These are phyloP conservation scores for Philonicus albiceps DNA, from an alignment of 2,888 invertebrate species.

Conservation along the genomic window DNA sequence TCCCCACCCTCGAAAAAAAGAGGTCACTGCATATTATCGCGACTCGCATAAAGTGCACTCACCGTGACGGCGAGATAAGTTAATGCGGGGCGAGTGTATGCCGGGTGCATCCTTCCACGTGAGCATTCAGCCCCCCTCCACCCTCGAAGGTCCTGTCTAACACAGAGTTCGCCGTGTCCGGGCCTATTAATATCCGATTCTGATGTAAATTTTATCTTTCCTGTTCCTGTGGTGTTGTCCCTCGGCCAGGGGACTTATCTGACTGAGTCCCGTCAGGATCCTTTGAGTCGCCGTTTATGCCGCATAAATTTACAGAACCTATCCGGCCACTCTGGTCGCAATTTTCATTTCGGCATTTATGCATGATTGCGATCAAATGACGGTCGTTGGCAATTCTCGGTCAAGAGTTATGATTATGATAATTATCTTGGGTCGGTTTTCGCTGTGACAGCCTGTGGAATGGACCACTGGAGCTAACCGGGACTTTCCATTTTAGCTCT, in stretches of 20 bases:
- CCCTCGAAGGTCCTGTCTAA: not conserved
- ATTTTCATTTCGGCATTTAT: conserved; percentile 18
- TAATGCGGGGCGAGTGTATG: not conserved
- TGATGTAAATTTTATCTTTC: conserved; percentile 33
- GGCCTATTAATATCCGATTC: conserved; percentile 20
- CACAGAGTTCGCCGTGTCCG: not conserved
- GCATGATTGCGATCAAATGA: conserved; percentile 26
- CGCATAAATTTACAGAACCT: not conserved
- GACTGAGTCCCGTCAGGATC: not conserved
- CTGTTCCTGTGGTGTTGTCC: conserved; percentile 8
- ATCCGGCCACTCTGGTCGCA: not conserved
- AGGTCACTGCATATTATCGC: not conserved
- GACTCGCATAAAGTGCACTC: not conserved
- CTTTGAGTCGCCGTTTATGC: not conserved
- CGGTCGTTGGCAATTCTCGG: not conserved
- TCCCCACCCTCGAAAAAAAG: not conserved
- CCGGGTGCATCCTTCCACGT: not conserved
- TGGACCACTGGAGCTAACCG: not conserved
- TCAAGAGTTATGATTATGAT: conserved; percentile 27
- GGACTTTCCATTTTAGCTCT: not conserved
- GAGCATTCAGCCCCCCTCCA: not conserved
- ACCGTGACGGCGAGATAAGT: conserved; percentile 7
- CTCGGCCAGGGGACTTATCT: not conserved
- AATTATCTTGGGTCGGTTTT: conserved; percentile 11
- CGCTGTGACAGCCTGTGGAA: not conserved